Conservation (phyloP, 2,888 invertebrate genomes). For the Xestia sexstrigata region DNA sequence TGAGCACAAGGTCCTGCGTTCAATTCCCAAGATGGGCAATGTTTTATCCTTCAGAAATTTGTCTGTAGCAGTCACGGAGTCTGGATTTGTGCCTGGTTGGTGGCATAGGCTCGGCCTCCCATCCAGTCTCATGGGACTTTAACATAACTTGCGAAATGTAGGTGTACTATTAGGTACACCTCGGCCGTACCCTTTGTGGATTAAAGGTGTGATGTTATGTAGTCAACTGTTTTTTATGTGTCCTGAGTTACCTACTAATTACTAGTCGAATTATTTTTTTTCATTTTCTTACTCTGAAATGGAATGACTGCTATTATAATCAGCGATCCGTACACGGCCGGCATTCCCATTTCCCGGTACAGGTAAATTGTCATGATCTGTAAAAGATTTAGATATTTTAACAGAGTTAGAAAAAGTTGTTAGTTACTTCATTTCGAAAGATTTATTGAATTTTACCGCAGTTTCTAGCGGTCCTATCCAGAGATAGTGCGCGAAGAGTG, state of each 20-base stretch:
- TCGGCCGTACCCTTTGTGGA: no score
- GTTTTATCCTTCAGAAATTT: background rate
- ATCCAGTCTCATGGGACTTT: background rate
- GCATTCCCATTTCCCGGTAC: conserved; percentile 88
- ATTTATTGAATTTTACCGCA: conserved; percentile 78
- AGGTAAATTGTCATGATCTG: conserved; percentile 89
- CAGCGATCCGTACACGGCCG: conserved; percentile 89
- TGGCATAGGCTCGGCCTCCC: background rate
- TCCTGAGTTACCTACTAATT: background rate
- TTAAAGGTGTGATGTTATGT: no score
- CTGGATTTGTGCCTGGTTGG: background rate
- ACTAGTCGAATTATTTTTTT: background rate
- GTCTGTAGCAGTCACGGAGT: background rate
- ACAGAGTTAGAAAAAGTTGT: background rate
- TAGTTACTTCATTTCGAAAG: background rate
- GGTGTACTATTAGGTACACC: background rate
- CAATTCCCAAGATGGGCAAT: background rate
- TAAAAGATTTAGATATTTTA: conserved; percentile 42
- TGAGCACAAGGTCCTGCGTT: background rate
- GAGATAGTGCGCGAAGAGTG: conserved; percentile 93
- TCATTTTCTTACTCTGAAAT: conserved; percentile 82
- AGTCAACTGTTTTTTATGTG: background rate
- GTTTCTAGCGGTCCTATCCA: conserved; percentile 94
- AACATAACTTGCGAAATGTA: background rate
- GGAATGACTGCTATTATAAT: conserved; percentile 87